These are phyloP conservation scores for Micrastur ruficollis DNA, from an alignment of 2,797 vertebrate genomes.

Conservation along the genomic window DNA sequence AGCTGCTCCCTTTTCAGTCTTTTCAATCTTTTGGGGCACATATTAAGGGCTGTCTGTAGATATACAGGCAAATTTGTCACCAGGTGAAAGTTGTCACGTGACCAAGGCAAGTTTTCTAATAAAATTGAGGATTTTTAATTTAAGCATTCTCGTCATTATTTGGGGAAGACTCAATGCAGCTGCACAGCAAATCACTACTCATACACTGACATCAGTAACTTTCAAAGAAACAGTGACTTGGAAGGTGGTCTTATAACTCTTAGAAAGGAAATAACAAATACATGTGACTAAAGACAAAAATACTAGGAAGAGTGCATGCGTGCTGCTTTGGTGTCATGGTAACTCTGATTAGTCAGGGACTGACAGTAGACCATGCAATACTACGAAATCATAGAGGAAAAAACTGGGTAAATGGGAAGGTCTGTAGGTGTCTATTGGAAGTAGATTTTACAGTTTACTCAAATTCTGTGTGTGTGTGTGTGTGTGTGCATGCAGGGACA, in stretches of 20 bases:
- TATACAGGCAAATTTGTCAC: not conserved
- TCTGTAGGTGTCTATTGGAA: not conserved
- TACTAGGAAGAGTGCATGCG: not conserved
- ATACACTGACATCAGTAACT: not conserved
- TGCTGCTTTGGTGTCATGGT: not conserved
- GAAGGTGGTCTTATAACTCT: not conserved
- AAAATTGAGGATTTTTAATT: constrained; percentile 7
- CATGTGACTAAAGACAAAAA: not conserved
- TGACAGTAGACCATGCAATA: not conserved
- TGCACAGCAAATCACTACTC: not conserved
- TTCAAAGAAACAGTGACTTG: not conserved
- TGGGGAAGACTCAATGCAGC: not conserved
- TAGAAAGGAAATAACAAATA: not conserved
- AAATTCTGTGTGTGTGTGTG: not conserved
- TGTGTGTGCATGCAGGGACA: fast-evolving
- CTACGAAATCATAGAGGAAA: not conserved
- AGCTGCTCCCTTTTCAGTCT: not conserved
- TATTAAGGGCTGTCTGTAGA: not conserved
- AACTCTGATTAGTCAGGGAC: not conserved
- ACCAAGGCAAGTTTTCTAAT: not conserved
- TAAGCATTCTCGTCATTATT: not conserved
- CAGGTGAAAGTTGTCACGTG: not conserved
- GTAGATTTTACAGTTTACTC: not conserved
- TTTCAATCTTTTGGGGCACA: not conserved
- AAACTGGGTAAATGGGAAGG: not conserved